phyloP scores from a whole-genome alignment of 2,797 vertebrate species.

The Galago senegalensis region DNA sequence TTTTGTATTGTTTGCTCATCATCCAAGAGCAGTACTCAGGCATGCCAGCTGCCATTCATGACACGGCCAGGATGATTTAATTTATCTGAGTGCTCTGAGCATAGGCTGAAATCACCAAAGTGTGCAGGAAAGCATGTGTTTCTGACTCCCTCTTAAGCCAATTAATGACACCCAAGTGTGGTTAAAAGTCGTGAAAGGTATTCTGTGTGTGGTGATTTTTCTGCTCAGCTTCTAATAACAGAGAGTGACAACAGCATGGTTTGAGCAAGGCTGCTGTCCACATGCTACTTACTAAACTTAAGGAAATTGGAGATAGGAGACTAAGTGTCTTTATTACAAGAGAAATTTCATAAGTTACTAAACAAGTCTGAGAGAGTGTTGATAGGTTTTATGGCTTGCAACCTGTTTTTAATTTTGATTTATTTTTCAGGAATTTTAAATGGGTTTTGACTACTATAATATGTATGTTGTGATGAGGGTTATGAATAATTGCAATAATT shows the following conservation, averaged over 20 bases:
- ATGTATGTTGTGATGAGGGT: not conserved
- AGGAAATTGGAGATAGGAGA: not conserved
- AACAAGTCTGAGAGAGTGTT: not conserved
- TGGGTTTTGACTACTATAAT: not conserved
- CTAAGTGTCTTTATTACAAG: not conserved
- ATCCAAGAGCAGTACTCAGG: slow-evolving; percentile 23
- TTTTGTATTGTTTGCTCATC: slow-evolving; percentile 56
- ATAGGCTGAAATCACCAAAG: slow-evolving; percentile 67
- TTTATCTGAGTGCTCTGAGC: slow-evolving; percentile 75
- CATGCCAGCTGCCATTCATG: slow-evolving; percentile 50
- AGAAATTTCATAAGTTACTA: not conserved
- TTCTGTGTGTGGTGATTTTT: not conserved
- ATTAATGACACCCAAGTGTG: slow-evolving; percentile 35
- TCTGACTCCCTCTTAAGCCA: slow-evolving; percentile 29
- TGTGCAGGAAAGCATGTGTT: slow-evolving; percentile 52
- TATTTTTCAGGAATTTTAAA: slow-evolving; percentile 25
- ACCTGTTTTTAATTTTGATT: not conserved
- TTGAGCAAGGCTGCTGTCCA: not conserved
- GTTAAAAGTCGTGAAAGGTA: slow-evolving; percentile 25
- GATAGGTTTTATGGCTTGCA: slow-evolving; percentile 15
- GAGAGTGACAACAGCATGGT: not conserved
- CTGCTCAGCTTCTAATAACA: not conserved
- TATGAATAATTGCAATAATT: slow-evolving; percentile 5
- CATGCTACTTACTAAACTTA: not conserved
- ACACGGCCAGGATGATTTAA: slow-evolving; percentile 69